Base-by-base conservation (phyloP, 2,888 invertebrate species). In the Masnerella sp. region DNA sequence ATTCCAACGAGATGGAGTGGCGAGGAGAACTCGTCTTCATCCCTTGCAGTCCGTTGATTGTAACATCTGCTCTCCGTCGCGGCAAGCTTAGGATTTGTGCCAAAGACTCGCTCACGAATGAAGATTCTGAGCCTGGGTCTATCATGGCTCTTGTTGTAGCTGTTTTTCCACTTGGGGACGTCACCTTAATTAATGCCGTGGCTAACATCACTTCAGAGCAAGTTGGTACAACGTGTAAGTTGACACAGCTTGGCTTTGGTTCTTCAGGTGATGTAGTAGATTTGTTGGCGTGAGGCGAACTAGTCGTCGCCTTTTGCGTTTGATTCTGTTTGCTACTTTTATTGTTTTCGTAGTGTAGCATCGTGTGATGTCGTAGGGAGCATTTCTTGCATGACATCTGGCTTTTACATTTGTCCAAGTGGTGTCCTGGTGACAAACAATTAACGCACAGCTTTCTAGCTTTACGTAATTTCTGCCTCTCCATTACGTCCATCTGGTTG, bases 101-200 rank as follows among this genome's bases (percentile, higher is more conserved):
- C 12, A 62, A 11, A 3, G 62, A 25, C n/a, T 58, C 58, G 3
- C 43, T 43, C 0, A 68, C 17, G 18, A 73, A 64, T 0, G 64
- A 38, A 0, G 59, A 54, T 11, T 68, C 62, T 0, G 68, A 45
- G 9, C 62, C 67, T 1, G 47, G 42, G 30, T 73, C 73, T 2
- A 68, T 12, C 1, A 73, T 14, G 1, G 72, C 72, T 9, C 72
- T 22, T 7, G 45, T 40, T 8, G 36, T 14, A 3, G 36, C 20
- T 14, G 43, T 14, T 11, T 12, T 9, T 20, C 65, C 56, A 45
- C 17, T 12, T 9, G 47, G 47, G 1, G 47, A 30, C 3, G 22
- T 5, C 5, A 65, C 9, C 1, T 12, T 12, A 9, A 68, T 47
- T 0, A 34, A 5, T 4, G 67, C 67, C 0, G 51, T 59, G 1